Evolutionary conservation across 2,113 vertebrate genomes (phyloP).

Genomic region (Bambusicola thoracicus): DNA sequence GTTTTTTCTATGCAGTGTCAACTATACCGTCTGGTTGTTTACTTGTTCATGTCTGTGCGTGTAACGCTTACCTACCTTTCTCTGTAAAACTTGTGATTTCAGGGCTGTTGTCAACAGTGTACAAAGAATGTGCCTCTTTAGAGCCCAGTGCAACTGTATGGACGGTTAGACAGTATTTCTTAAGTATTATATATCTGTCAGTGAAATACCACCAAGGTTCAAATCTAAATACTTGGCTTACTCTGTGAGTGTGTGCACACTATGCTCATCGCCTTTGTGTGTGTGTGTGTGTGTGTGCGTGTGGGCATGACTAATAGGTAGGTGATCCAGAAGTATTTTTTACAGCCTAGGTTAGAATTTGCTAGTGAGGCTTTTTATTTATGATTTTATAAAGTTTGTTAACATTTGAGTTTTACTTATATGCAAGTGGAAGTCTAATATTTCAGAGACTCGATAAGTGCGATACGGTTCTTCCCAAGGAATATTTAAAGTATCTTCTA

Average conservation of each 20-base stretch:
- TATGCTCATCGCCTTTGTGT: constrained; percentile 76
- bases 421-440: constrained; percentile 61
- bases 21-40: constrained; percentile 81
- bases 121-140: constrained; percentile 87
- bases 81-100: constrained; percentile 87
- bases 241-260: constrained; percentile 75
- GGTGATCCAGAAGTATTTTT: constrained; percentile 76
- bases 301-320: constrained; percentile 85
- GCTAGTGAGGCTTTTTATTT: constrained; percentile 66
- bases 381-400: constrained; percentile 72
- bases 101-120: constrained; percentile 87
- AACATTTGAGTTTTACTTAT: constrained; percentile 71
- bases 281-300: constrained; percentile 79
- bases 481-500: constrained; percentile 75
- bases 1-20: constrained; percentile 94
- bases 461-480: constrained; percentile 67
- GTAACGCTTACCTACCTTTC: constrained; percentile 86
- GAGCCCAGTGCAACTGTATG: constrained; percentile 84
- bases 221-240: constrained; percentile 61
- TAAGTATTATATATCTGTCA: constrained; percentile 75
- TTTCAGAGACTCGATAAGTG: constrained; percentile 67
- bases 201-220: constrained; percentile 70
- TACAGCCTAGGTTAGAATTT: constrained; percentile 64
- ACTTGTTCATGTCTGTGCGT: constrained; percentile 88
- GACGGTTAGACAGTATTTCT: constrained; percentile 75